Percentiles rank a stretch among this genome's conserved stretches.
phyloP scores from a whole-genome alignment of 1,140 invertebrate genomes.

The Scaptodrosophila lebanonensis region DNA sequence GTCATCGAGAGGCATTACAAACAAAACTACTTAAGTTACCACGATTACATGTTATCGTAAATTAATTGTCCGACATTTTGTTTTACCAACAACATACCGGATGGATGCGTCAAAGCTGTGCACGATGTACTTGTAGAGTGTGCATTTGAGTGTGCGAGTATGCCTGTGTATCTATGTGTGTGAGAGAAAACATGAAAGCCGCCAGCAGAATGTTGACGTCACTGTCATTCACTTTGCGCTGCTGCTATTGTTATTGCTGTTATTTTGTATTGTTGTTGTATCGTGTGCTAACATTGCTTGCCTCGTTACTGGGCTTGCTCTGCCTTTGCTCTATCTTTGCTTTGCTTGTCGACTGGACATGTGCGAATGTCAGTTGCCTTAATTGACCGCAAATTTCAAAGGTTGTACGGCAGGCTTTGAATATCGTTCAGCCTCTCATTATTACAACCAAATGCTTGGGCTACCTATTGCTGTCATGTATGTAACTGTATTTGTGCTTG shows the following conservation, averaged over 20 bases:
- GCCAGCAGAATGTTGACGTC: too few relatives aligned
- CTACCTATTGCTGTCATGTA: too few relatives aligned
- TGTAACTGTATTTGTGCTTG: too few relatives aligned
- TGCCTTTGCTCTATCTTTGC: too few relatives aligned
- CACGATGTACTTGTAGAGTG: neutral
- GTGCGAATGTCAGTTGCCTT: constrained; percentile 7
- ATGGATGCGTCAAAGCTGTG: constrained; percentile 41
- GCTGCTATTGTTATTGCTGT: too few relatives aligned
- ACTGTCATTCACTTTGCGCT: too few relatives aligned
- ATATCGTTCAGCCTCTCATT: too few relatives aligned
- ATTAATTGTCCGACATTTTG: constrained; percentile 73
- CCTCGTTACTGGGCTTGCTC: too few relatives aligned
- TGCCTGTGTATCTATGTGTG: too few relatives aligned
- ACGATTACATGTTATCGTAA: constrained; percentile 73
- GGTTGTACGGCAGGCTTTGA: constrained; percentile 1
- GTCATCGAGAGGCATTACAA: constrained; percentile 60
- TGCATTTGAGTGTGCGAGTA: neutral
- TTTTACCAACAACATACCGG: constrained; percentile 59
- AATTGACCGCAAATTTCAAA: constrained; percentile 50
- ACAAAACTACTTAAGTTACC: constrained; percentile 73
- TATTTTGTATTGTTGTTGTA: neutral
- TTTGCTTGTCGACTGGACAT: too few relatives aligned
- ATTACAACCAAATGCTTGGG: too few relatives aligned
- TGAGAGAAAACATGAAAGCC: too few relatives aligned
- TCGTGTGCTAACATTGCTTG: neutral